Evolutionary conservation across 2,113 vertebrate species (phyloP).

Genomic region (Erythrolamprus reginae): DNA sequence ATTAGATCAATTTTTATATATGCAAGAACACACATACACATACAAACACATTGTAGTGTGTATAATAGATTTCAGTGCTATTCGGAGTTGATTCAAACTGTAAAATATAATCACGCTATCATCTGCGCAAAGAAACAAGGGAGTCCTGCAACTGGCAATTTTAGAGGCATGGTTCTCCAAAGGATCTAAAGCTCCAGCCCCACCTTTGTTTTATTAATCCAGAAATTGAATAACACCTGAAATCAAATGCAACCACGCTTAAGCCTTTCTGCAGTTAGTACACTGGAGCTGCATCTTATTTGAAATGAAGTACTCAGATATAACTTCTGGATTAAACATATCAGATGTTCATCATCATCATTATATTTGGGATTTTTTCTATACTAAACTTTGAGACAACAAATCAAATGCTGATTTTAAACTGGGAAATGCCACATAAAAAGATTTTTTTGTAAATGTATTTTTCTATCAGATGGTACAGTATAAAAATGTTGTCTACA

Average conservation of each 20-base stretch:
- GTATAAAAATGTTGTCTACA: background rate
- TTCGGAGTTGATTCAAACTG: background rate
- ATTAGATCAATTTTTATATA: no score
- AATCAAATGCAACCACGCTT: background rate
- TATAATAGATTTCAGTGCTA: background rate
- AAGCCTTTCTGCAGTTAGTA: background rate
- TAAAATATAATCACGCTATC: background rate
- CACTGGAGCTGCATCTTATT: background rate
- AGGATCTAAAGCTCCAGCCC: background rate
- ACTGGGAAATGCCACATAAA: background rate
- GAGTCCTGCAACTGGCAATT: background rate
- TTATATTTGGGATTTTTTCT: background rate
- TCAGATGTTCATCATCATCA: background rate
- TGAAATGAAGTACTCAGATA: background rate
- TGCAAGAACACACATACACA: no score
- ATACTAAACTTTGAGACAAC: background rate
- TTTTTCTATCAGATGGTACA: background rate
- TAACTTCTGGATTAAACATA: background rate
- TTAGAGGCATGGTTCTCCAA: background rate
- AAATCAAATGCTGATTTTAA: background rate
- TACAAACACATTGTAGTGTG: no score
- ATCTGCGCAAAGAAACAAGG: background rate
- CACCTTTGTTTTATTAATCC: background rate
- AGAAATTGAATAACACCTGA: background rate
- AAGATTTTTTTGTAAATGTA: background rate